phyloP scores from a whole-genome alignment of 2,797 vertebrate genomes.

The Chelon auratus region DNA sequence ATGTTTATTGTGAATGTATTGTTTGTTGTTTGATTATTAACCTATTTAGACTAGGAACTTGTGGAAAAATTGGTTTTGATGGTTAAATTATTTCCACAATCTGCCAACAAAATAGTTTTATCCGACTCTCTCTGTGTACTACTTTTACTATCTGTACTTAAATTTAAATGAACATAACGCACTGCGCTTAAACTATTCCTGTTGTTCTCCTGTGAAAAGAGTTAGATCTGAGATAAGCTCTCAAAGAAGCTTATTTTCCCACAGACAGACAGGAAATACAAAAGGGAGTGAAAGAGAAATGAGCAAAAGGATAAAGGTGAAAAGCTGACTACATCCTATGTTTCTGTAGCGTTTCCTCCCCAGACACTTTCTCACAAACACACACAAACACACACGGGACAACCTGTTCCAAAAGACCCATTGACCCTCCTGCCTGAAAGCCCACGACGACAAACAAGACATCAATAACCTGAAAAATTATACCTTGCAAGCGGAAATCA shows the following conservation, averaged over 20 bases:
- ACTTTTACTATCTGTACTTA: no score
- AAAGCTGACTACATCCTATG: constrained; percentile 60
- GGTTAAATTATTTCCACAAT: no score
- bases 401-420: constrained; percentile 71
- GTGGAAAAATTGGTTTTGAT: no score
- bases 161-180: not conserved
- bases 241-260: constrained; percentile 46
- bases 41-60: no score
- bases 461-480: constrained; percentile 83
- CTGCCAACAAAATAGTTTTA: no score
- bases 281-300: constrained; percentile 59
- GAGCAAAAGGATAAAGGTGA: constrained; percentile 58
- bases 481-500: constrained; percentile 77
- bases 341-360: constrained; percentile 66
- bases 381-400: constrained; percentile 55
- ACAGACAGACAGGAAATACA: constrained; percentile 56
- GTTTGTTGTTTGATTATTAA: no score
- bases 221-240: constrained; percentile 29
- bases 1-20: no score
- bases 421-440: constrained; percentile 78
- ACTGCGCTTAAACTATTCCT: not conserved
- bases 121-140: no score
- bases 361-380: constrained; percentile 46
- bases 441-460: constrained; percentile 77
- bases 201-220: not conserved